phyloP scores from a whole-genome alignment of 2,888 invertebrate species.

The Pycnomerus fuliginosus region DNA sequence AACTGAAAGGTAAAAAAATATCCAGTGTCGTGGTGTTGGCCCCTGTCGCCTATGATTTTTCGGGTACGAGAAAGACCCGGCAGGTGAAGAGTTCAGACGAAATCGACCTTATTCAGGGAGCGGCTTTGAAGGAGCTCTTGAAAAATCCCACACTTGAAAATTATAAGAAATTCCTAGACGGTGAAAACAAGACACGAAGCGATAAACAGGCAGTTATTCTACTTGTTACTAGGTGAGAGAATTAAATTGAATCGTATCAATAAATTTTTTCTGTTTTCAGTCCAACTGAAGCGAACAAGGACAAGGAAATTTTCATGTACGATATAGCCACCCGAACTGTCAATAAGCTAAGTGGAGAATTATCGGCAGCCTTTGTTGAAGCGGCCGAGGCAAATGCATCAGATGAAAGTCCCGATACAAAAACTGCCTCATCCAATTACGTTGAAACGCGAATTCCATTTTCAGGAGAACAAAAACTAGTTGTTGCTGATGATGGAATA shows the following conservation, averaged over 20 bases:
- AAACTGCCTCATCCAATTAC: slow-evolving; percentile 39
- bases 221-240: slow-evolving; percentile 75
- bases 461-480: too few species aligned
- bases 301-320: slow-evolving; percentile 85
- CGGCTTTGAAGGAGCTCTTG: slow-evolving; percentile 72
- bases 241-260: neutral
- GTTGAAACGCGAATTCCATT: slow-evolving; percentile 43
- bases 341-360: slow-evolving; percentile 76
- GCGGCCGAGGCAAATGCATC: slow-evolving; percentile 81
- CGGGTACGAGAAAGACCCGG: slow-evolving; percentile 55
- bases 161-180: slow-evolving; percentile 77
- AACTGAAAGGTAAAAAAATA: slow-evolving; percentile 73
- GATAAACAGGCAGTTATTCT: slow-evolving; percentile 80
- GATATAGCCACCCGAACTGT: slow-evolving; percentile 73
- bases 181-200: slow-evolving; percentile 70
- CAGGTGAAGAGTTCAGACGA: slow-evolving; percentile 56
- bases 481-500: too few species aligned
- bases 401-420: too few species aligned
- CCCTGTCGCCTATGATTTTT: slow-evolving; percentile 72
- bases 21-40: slow-evolving; percentile 84
- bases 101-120: slow-evolving; percentile 55
- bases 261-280: slow-evolving; percentile 22
- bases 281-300: slow-evolving; percentile 45
- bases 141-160: slow-evolving; percentile 75
- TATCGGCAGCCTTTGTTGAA: slow-evolving; percentile 82